Evolutionary conservation across 2,888 invertebrate species (phyloP).

Genomic region (Synanthedon tipuliformis): DNA sequence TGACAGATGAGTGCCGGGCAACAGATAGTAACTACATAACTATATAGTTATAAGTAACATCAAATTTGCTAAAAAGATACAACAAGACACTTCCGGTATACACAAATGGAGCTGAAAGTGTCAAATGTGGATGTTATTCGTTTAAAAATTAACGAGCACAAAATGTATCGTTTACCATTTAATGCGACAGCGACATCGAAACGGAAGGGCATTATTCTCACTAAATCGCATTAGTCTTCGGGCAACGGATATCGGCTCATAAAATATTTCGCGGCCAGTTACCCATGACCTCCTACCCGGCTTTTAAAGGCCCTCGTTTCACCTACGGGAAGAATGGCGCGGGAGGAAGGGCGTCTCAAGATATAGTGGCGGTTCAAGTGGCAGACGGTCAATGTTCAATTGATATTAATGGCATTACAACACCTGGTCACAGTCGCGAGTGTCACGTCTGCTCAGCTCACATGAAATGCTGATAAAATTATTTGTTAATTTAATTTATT

Average conservation of each 20-base stretch:
- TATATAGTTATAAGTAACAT: too few relatives aligned
- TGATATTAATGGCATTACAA: constrained; percentile 61
- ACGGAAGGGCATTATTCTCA: constrained; percentile 28
- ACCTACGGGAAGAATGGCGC: background rate
- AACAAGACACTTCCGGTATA: too few relatives aligned
- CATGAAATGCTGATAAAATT: constrained; percentile 19
- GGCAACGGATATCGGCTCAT: constrained; percentile 46
- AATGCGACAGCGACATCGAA: constrained; percentile 4
- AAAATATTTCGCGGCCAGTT: constrained; percentile 49
- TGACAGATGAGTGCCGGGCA: too few relatives aligned
- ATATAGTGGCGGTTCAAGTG: constrained; percentile 26
- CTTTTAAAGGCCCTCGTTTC: constrained; percentile 5
- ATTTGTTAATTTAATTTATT: background rate
- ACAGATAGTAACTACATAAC: too few relatives aligned
- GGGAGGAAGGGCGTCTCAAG: constrained; percentile 23
- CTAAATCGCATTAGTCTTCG: constrained; percentile 54
- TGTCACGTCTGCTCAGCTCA: constrained; percentile 28
- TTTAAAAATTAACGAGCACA: constrained; percentile 1
- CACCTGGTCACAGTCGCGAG: constrained; percentile 55
- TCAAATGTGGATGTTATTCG: background rate
- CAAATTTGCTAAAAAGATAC: too few relatives aligned
- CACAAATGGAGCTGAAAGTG: background rate
- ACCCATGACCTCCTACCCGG: constrained; percentile 19
- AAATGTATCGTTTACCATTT: constrained; percentile 3
- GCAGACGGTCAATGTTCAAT: constrained; percentile 58